Evolutionary conservation across 2,113 vertebrate species (phyloP).

Genomic region (Apeltes quadracus): DNA sequence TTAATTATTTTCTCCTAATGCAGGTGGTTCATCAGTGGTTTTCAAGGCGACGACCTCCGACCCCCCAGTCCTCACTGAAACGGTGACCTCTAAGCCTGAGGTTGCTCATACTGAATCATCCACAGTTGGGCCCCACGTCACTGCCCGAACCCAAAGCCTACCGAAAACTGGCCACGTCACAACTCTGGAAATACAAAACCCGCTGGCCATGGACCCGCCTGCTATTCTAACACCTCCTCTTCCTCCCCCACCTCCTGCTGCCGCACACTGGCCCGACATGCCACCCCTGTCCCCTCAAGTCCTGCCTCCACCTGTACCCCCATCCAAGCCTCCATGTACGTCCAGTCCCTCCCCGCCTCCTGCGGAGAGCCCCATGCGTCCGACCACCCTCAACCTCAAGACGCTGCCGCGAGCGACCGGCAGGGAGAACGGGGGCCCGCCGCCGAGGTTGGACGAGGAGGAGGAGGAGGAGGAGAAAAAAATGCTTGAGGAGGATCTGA

Average conservation of each 20-base stretch:
- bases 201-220: slow-evolving; percentile 21
- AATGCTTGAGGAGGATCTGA: slow-evolving; percentile 81
- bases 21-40: slow-evolving; percentile 63
- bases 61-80: slow-evolving; percentile 11
- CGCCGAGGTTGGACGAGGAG: slow-evolving; percentile 15
- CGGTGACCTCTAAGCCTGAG: neutral
- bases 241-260: slow-evolving; percentile 38
- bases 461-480: slow-evolving; percentile 80
- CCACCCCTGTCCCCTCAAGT: slow-evolving; percentile 44
- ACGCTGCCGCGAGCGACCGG: slow-evolving; percentile 65
- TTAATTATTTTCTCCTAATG: slow-evolving; percentile 12
- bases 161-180: slow-evolving; percentile 48
- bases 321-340: slow-evolving; percentile 41
- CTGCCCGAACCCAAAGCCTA: slow-evolving; percentile 55
- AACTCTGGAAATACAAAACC: slow-evolving; percentile 37
- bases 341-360: slow-evolving; percentile 35
- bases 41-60: slow-evolving; percentile 35
- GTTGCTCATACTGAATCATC: neutral
- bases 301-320: slow-evolving; percentile 35
- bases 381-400: slow-evolving; percentile 72
- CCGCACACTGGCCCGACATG: slow-evolving; percentile 43
- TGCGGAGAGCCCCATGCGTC: slow-evolving; percentile 63
- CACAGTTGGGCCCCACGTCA: slow-evolving; percentile 23
- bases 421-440: slow-evolving; percentile 73
- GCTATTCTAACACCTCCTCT: slow-evolving; percentile 40